These are phyloP conservation scores for Sebastes vulpes DNA, from an alignment of 2,797 vertebrate species.

Conservation along the genomic window DNA sequence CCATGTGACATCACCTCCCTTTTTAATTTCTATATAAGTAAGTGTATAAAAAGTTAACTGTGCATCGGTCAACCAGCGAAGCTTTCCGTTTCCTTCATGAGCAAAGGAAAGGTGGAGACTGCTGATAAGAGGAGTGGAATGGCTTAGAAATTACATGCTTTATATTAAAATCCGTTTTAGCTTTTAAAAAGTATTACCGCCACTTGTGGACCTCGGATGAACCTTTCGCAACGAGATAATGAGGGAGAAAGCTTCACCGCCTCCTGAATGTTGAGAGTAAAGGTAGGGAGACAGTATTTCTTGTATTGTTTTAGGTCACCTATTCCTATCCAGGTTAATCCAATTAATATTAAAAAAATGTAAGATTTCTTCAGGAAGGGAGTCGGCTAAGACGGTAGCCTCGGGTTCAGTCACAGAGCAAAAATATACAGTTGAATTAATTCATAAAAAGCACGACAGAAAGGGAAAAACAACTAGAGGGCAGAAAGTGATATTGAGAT, in stretches of 20 bases:
- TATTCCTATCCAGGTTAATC: slow-evolving; percentile 18
- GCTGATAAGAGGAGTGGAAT: slow-evolving; percentile 64
- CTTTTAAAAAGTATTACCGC: slow-evolving; percentile 24
- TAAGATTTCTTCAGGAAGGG: not conserved
- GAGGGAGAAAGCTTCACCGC: not conserved
- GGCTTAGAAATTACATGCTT: slow-evolving; percentile 67
- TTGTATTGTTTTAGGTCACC: slow-evolving; percentile 8
- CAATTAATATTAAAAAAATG: slow-evolving; percentile 33
- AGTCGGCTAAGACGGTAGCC: not conserved
- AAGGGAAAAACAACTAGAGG: not conserved
- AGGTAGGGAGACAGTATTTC: slow-evolving; percentile 1
- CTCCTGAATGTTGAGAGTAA: slow-evolving; percentile 28
- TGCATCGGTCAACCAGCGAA: slow-evolving; percentile 43
- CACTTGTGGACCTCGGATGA: slow-evolving; percentile 47
- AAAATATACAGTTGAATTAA: slow-evolving; percentile 29
- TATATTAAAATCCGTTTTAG: slow-evolving; percentile 52
- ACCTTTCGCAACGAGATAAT: slow-evolving; percentile 41
- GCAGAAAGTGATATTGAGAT: not conserved
- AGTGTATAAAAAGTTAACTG: slow-evolving; percentile 57
- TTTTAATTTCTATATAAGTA: slow-evolving; percentile 46
- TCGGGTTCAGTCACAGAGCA: slow-evolving; percentile 6
- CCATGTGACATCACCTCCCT: slow-evolving; percentile 18
- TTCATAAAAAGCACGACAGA: slow-evolving; percentile 20
- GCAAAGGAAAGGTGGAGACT: slow-evolving; percentile 55
- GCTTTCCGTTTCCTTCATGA: slow-evolving; percentile 44